Conservation (phyloP, 2,888 invertebrate species). For the Mactromeris polynyma region DNA sequence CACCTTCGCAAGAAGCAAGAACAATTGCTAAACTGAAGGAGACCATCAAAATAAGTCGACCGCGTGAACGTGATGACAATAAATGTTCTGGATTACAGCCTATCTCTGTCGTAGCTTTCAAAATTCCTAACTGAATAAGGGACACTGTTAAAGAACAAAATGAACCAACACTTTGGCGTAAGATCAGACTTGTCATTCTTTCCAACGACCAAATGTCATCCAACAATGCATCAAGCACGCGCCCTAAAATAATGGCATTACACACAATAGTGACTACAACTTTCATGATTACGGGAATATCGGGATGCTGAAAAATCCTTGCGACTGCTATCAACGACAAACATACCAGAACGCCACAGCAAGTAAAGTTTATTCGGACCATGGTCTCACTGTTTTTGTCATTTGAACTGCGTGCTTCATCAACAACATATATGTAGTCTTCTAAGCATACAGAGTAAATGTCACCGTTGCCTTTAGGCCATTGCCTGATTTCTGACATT, state of each 20-base stretch:
- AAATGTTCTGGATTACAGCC: not conserved
- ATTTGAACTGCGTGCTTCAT: not conserved
- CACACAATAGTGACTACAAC: not conserved
- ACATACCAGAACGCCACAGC: not conserved
- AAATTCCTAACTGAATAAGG: not conserved
- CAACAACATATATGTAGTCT: not conserved
- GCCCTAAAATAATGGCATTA: not conserved
- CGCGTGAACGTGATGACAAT: not conserved
- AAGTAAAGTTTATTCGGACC: not conserved
- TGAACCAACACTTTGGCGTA: not conserved
- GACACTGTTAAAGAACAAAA: not conserved
- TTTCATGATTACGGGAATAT: not conserved
- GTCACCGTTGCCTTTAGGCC: not conserved
- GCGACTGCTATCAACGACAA: not conserved
- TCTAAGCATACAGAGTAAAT: not conserved
- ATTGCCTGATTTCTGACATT: not conserved
- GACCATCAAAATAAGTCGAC: not conserved
- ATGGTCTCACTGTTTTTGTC: not conserved
- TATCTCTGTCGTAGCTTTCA: not conserved
- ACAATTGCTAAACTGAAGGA: not conserved
- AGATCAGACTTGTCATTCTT: not conserved
- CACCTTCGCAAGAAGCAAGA: not conserved
- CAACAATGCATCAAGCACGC: not conserved
- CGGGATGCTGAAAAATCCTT: not conserved
- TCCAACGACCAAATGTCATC: not conserved